phyloP scores from a whole-genome alignment of 1,140 invertebrate species.

The Bursaphelenchus mucronatus region DNA sequence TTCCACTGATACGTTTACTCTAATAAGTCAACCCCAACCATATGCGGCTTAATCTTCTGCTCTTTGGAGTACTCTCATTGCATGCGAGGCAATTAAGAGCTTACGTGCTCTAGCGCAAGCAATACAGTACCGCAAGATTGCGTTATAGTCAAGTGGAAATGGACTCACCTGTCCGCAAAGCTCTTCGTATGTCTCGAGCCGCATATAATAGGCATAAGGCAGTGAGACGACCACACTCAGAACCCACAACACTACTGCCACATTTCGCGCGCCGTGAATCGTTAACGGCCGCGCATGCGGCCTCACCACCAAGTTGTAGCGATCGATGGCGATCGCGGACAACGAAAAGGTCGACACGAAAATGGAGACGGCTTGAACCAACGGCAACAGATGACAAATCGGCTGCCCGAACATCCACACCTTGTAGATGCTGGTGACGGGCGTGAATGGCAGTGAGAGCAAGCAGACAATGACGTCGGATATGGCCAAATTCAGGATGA shows the following conservation, averaged over 20 bases:
- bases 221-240: conserved; percentile 56
- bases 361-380: conserved; percentile 58
- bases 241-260: conserved; percentile 54
- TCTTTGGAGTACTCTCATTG: too few relatives aligned
- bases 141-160: too few relatives aligned
- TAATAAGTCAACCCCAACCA: too few relatives aligned
- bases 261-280: conserved; percentile 33
- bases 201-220: conserved; percentile 61
- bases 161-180: conserved; percentile 31
- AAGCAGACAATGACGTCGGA: conserved; percentile 88
- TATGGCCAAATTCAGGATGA: conserved; percentile 89
- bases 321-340: conserved; percentile 55
- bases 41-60: too few relatives aligned
- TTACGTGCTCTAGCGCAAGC: too few relatives aligned
- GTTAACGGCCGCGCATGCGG: conserved; percentile 50
- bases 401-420: conserved; percentile 61
- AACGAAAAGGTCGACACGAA: conserved; percentile 56
- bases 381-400: conserved; percentile 61
- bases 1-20: too few relatives aligned
- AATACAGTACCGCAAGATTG: too few relatives aligned
- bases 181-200: conserved; percentile 48
- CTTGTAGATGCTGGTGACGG: conserved; percentile 62
- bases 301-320: conserved; percentile 57
- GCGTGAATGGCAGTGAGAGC: conserved; percentile 88
- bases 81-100: too few relatives aligned